These are phyloP conservation scores for Furcifer pardalis DNA, from an alignment of 2,797 vertebrate genomes.

Conservation along the genomic window DNA sequence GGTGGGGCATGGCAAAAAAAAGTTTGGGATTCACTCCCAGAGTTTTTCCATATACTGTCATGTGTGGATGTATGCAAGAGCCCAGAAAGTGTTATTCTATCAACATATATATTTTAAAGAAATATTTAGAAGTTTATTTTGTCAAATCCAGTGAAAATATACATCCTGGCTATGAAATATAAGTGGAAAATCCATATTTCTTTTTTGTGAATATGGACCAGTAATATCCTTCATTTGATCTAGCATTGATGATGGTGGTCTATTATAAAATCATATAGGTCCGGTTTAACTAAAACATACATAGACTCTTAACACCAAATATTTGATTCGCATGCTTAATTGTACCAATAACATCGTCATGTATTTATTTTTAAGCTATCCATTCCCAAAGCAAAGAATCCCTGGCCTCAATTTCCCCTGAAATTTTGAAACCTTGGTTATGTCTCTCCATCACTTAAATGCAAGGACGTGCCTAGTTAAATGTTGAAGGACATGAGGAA, in stretches of 20 bases:
- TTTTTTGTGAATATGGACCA: background rate
- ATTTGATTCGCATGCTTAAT: background rate
- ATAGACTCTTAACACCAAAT: background rate
- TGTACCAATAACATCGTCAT: background rate
- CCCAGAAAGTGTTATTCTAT: background rate
- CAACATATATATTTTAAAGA: background rate
- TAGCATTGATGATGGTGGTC: background rate
- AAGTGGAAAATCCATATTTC: no score
- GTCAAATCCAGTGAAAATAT: no score
- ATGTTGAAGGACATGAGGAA: conserved; percentile 1
- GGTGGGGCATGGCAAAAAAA: no score
- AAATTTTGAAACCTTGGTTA: background rate
- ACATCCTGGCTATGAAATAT: background rate
- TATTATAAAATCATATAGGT: background rate
- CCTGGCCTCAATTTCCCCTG: background rate
- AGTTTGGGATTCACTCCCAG: no score
- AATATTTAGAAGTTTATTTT: background rate
- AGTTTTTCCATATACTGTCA: background rate
- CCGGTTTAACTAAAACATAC: background rate
- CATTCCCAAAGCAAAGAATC: background rate
- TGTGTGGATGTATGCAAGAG: background rate
- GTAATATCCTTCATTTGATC: background rate
- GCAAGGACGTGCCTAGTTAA: background rate
- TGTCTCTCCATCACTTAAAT: background rate
- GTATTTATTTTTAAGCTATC: no score